Percentiles rank a stretch among this genome's conserved stretches.
phyloP scores from a whole-genome alignment of 2,888 invertebrate species.

The Tyria jacobaeae region DNA sequence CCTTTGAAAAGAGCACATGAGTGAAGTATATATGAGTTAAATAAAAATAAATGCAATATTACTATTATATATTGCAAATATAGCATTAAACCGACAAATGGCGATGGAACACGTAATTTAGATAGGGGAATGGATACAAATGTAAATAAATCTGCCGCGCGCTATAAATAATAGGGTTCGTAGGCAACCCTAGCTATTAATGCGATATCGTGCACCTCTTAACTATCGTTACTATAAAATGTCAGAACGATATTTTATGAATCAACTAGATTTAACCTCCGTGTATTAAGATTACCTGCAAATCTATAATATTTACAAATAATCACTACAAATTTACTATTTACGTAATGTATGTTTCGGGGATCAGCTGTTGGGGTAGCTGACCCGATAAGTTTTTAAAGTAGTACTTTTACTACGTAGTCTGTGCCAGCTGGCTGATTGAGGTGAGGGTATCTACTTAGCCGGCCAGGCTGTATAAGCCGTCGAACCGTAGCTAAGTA shows the following conservation, averaged over 20 bases:
- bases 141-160: conserved; percentile 69
- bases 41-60: conserved; percentile 10
- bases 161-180: conserved; percentile 64
- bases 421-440: too few relatives aligned
- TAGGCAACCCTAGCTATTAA: conserved; percentile 32
- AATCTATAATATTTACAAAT: too few relatives aligned
- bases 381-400: too few relatives aligned
- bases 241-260: neutral
- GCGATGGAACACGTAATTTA: conserved; percentile 75
- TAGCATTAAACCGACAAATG: conserved; percentile 71
- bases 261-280: neutral
- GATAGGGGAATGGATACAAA: conserved; percentile 75
- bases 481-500: too few relatives aligned
- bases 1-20: neutral
- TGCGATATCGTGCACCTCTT: conserved; percentile 24
- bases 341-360: too few relatives aligned
- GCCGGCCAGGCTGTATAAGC: too few relatives aligned
- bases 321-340: too few relatives aligned
- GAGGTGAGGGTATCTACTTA: too few relatives aligned
- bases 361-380: too few relatives aligned
- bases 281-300: neutral
- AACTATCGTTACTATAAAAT: conserved; percentile 19
- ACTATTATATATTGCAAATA: conserved; percentile 67
- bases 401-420: too few relatives aligned
- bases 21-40: neutral